Evolutionary conservation across 2,797 vertebrate genomes (phyloP).

Genomic region (Bradypodion pumilum): DNA sequence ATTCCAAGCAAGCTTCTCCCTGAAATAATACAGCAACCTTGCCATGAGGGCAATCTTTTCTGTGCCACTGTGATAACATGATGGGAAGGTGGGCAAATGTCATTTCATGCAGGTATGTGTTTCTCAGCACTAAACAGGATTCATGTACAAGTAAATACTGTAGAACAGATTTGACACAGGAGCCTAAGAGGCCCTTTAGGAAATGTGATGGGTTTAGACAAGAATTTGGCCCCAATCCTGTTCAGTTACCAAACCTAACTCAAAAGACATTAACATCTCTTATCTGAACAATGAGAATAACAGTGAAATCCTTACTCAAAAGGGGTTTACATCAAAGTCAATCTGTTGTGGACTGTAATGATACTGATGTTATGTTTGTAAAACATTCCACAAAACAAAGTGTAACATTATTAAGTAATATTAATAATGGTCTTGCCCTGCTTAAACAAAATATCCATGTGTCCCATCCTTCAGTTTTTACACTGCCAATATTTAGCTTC

Average conservation of each 20-base stretch:
- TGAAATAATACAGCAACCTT: conserved; percentile 26
- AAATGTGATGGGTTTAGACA: neutral
- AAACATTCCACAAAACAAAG: neutral
- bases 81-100: conserved; percentile 13
- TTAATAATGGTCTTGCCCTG: neutral
- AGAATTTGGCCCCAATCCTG: neutral
- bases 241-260: neutral
- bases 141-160: neutral
- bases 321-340: neutral
- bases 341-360: neutral
- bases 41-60: conserved; percentile 34
- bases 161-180: conserved; percentile 2
- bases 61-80: conserved; percentile 15
- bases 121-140: neutral
- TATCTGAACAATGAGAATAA: neutral
- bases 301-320: neutral
- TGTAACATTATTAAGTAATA: neutral
- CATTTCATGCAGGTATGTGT: conserved; percentile 3
- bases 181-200: neutral
- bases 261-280: neutral
- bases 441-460: conserved; percentile 7
- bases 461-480: neutral
- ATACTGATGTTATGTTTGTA: neutral
- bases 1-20: conserved; percentile 56
- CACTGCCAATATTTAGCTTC: neutral